Evolutionary conservation across 2,888 invertebrate species (phyloP), one percentile per base, ranked within the genome.

Genomic region (Serrognathus titanus): DNA sequence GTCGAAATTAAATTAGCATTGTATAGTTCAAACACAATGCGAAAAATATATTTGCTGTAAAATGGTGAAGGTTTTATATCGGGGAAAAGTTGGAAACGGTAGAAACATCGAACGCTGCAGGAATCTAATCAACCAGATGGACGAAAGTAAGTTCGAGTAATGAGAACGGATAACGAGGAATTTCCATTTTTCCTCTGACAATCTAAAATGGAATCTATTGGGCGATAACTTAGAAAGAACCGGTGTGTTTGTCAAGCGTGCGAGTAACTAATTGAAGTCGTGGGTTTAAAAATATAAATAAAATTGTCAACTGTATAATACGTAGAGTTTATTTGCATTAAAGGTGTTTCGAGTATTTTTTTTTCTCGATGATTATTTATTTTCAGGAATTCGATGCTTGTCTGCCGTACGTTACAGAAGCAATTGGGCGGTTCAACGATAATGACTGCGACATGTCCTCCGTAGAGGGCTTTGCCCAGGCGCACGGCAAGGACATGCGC

Each of bases 401-500:
- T 61, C 63, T 62, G 56, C 57, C 62, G 53, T 60, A 64, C 58
- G 61, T 63, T 61, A 61, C 57, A 59, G 55, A 63, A 56, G 64
- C 61, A 64, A 63, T 66, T 67, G 69, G 69, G 69, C 69, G 68
- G 66, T 67, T 65, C 67, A 60, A 61, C 59, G 49, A 63, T 70
- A 70, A 71, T 70, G 71, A 70, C 67, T 70, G 69, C 70, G 69
- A 66, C 69, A 70, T 63, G 63, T 57, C 40, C 57, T 45, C 55
- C 24, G 4, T 50, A 58, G 55, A 63, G 59, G 52, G 57, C 59
- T 58, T 59, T 60, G 63, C 59, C 62, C 63, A 63, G 63, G 62
- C 66, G 62, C 62, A 48, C 38, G 51, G 45, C 38, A 48, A 50
- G 51, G 57, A 60, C 63, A 63, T 63, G 63, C 63, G 63, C 63